A percentile compares a stretch with the other conserved stretches of the same genome.
phyloP scores from a whole-genome alignment of 2,888 invertebrate species.

The Apamea epomidion region DNA sequence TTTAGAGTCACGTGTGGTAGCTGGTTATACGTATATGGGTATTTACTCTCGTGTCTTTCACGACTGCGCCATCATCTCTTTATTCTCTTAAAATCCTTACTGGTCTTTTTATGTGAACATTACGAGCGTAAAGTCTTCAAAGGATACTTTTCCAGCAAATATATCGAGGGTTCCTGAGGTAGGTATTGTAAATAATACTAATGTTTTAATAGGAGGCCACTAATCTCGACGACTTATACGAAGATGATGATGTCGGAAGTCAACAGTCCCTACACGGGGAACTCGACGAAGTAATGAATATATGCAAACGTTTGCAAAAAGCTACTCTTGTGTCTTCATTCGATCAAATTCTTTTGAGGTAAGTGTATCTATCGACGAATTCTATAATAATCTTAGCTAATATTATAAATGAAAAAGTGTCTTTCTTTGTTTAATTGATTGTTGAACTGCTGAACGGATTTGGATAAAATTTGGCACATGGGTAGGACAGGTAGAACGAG shows the following conservation, averaged over 20 bases:
- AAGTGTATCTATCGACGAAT: background rate
- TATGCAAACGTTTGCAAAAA: constrained; percentile 85
- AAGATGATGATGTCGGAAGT: constrained; percentile 81
- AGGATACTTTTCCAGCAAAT: too few species aligned
- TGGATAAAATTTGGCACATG: background rate
- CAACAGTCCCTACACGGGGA: constrained; percentile 87
- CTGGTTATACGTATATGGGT: background rate
- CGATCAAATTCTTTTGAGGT: constrained; percentile 84
- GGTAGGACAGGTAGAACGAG: background rate
- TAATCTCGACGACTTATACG: constrained; percentile 87
- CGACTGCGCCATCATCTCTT: background rate
- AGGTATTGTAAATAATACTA: background rate
- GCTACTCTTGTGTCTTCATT: constrained; percentile 85
- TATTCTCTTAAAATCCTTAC: background rate
- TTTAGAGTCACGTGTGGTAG: constrained; percentile 4
- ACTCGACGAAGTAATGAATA: constrained; percentile 85
- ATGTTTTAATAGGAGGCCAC: constrained; percentile 79
- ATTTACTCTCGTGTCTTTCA: background rate
- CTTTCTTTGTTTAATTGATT: background rate
- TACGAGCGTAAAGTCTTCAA: background rate
- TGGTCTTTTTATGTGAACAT: background rate
- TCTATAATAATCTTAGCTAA: background rate
- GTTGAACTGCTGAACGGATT: background rate
- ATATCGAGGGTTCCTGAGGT: too few species aligned
- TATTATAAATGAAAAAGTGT: background rate